These are phyloP conservation scores for Rhingia rostrata DNA, from an alignment of 2,888 invertebrate species.

Conservation along the genomic window DNA sequence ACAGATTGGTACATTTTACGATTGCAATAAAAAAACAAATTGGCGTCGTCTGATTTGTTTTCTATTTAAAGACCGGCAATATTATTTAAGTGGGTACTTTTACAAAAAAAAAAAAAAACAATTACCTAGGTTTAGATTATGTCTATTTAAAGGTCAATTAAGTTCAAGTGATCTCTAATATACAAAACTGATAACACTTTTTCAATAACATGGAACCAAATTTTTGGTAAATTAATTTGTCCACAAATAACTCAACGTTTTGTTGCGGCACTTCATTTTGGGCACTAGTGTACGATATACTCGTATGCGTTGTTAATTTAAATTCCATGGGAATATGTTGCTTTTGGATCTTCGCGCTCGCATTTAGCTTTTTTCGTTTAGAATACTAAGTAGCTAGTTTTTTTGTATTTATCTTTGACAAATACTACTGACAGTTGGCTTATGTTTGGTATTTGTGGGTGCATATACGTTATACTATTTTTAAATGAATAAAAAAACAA, in stretches of 20 bases:
- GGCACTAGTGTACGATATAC: neutral
- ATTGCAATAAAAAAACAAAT: too few relatives aligned
- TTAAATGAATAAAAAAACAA: too few relatives aligned
- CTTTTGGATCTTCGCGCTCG: slow-evolving; percentile 1
- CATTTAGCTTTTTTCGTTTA: neutral
- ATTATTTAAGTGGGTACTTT: neutral
- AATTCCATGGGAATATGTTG: neutral
- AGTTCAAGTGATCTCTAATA: slow-evolving; percentile 29
- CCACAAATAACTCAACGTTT: slow-evolving; percentile 1
- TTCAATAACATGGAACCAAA: slow-evolving; percentile 3
- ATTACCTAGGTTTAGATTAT: neutral
- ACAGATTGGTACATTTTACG: too few relatives aligned
- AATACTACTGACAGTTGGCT: slow-evolving; percentile 1
- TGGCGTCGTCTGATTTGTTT: too few relatives aligned
- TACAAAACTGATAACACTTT: slow-evolving; percentile 12
- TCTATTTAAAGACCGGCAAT: neutral
- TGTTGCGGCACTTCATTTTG: slow-evolving; percentile 4
- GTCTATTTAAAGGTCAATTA: slow-evolving; percentile 15
- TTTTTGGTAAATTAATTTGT: slow-evolving; percentile 18
- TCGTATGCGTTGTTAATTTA: neutral
- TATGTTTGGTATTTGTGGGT: neutral
- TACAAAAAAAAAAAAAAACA: neutral
- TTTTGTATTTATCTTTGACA: neutral
- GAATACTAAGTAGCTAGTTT: slow-evolving; percentile 16
- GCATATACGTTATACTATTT: too few relatives aligned